phyloP scores from a whole-genome alignment of 2,113 vertebrate species.

The Melanerpes formicivorus region DNA sequence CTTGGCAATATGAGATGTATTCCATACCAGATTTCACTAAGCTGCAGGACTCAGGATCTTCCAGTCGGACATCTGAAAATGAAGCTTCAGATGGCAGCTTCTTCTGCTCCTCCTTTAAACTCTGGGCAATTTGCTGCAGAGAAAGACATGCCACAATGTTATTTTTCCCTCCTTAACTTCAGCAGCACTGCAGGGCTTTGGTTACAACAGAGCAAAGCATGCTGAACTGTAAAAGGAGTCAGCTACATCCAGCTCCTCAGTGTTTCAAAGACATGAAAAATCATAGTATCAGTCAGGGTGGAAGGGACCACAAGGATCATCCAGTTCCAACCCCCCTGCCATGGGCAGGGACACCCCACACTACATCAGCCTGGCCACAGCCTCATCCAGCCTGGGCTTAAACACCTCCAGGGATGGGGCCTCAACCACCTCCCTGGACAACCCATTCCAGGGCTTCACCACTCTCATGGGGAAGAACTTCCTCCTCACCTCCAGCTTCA shows the following conservation, averaged over 20 bases:
- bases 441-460: no score
- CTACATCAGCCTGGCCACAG: no score
- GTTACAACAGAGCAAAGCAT: background rate
- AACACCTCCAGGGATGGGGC: no score
- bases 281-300: no score
- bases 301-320: no score
- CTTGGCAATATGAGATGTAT: background rate
- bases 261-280: background rate
- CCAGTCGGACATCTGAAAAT: slow-evolving; percentile 89
- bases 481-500: no score
- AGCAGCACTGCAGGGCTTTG: background rate
- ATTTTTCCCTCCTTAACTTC: background rate
- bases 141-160: background rate
- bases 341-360: no score
- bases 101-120: slow-evolving; percentile 94
- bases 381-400: no score
- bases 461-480: no score
- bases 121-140: slow-evolving; percentile 93
- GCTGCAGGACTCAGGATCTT: slow-evolving; percentile 81
- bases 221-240: background rate
- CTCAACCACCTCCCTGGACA: no score
- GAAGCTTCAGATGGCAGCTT: slow-evolving; percentile 80
- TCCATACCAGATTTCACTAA: slow-evolving; percentile 82
- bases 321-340: no score
- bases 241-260: background rate